Percentiles rank a stretch among this genome's conserved stretches.
These are phyloP conservation scores for Tetrao urogallus DNA, from an alignment of 2,113 vertebrate species.

Conservation along the genomic window DNA sequence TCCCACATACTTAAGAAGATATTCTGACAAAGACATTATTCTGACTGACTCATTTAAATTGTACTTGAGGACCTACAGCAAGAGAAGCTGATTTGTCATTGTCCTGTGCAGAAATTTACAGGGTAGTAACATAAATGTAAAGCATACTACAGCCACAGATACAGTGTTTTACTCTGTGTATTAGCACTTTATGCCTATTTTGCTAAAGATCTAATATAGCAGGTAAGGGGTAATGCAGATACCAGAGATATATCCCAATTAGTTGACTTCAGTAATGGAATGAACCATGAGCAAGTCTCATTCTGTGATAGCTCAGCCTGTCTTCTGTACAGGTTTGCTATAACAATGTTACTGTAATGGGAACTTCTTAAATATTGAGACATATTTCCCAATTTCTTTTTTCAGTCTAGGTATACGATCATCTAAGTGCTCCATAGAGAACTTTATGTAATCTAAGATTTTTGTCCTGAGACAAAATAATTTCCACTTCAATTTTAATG, in stretches of 20 bases:
- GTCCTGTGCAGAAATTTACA: not conserved
- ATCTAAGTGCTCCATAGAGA: not conserved
- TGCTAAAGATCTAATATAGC: not conserved
- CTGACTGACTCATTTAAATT: not conserved
- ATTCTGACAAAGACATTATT: not conserved
- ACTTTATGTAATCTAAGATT: not conserved
- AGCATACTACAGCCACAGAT: not conserved
- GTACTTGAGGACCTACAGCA: not conserved
- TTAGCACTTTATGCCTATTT: conserved; percentile 35
- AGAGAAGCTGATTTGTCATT: not conserved
- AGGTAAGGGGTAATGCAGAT: not conserved
- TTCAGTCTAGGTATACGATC: not conserved
- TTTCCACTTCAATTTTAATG: conserved; percentile 7
- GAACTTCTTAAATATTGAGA: not conserved
- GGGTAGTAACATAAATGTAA: not conserved
- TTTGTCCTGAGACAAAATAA: conserved; percentile 1
- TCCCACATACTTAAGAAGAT: not conserved
- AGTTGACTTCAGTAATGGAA: not conserved
- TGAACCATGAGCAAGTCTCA: not conserved
- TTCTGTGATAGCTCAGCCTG: not conserved
- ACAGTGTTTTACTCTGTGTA: not conserved
- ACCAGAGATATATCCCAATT: not conserved
- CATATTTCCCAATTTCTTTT: not conserved
- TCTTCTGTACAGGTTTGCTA: not conserved
- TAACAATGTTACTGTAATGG: not conserved